Base-by-base conservation (phyloP, 1,140 invertebrate species). In the Drosophila ogumai region DNA sequence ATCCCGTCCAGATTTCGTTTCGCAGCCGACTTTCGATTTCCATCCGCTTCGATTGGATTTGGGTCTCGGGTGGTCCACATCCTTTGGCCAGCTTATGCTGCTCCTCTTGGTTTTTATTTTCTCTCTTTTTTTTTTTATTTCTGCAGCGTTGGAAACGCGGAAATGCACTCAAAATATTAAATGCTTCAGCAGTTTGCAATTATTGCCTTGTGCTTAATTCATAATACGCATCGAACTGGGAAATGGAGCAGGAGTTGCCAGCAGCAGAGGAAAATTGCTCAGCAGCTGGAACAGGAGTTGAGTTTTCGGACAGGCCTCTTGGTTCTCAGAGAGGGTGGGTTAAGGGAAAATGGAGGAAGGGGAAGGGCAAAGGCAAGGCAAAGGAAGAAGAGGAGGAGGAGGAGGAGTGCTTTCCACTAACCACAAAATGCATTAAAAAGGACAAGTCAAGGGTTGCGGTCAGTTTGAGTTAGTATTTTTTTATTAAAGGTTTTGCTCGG, bases 101-200 rank as follows among this genome's bases (percentile, higher is more conserved):
- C 32, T 64, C 8, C 54, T 47, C 17, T n/a, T 54, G 49, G 17
- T 28, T 50, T 54, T 31, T 40, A 12, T 17, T 19, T 43, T 12
- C 5, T 15, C 12, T 47, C 12, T 25, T 2, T 46, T 3, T 25
- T 12, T 65, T 44, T 43, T 50, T 49, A 41, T 57, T 65, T 66
- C 64, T 60, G 59, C 60, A 65, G 40, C 84, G 57, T 65, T 36
- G 52, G 73, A 67, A 74, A 88, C 84, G 81, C 85, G 85, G 74
- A 88, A 88, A 88, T 88, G 85, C 85, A 90, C 85, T 88, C 85
- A 88, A 88, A 88, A 88, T 88, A 88, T 88, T 88, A 88, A 88
- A 88, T 88, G 85, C 85, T 90, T 90, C 85, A 90, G 85, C 66
- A 85, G 85, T 85, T 88, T 85, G 86, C 85, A 88, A 85, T 90